Percentiles rank a stretch among this genome's conserved stretches.
Evolutionary conservation across 2,797 vertebrate species (phyloP).

Genomic region (Oreortyx pictus): DNA sequence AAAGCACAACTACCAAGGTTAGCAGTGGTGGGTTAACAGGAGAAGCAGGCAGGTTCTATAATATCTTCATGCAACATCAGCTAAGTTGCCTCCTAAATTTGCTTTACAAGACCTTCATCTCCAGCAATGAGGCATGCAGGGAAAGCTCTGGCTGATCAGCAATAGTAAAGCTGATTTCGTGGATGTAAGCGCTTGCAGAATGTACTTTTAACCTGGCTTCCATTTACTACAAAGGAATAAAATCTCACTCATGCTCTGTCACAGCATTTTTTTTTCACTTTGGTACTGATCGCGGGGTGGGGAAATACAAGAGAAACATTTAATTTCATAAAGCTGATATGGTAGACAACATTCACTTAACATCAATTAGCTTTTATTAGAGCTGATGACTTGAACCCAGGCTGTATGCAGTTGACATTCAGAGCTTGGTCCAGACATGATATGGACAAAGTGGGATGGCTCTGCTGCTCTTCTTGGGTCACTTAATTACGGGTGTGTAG

Average conservation of each 20-base stretch:
- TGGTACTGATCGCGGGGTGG: background rate
- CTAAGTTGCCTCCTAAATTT: background rate
- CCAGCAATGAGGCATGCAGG: background rate
- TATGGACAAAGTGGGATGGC: background rate
- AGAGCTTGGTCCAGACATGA: background rate
- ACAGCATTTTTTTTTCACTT: background rate
- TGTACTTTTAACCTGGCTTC: background rate
- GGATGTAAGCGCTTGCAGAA: background rate
- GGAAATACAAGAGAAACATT: background rate
- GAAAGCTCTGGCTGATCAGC: background rate
- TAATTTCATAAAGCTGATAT: slow-evolving; percentile 9
- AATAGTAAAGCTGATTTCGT: background rate
- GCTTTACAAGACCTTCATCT: background rate
- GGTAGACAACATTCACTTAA: slow-evolving; percentile 36
- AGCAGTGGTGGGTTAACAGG: background rate
- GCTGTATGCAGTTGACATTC: background rate
- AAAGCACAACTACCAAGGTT: background rate
- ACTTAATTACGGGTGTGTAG: background rate
- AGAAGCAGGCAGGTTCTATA: background rate
- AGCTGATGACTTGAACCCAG: slow-evolving; percentile 24
- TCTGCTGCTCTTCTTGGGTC: slow-evolving; percentile 4
- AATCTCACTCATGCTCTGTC: background rate
- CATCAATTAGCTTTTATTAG: slow-evolving; percentile 38
- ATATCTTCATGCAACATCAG: background rate
- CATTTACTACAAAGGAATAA: background rate